Evolutionary conservation across 2,797 vertebrate species (phyloP), one percentile per base, ranked within the genome.

Genomic region (Peromyscus nudipes): DNA sequence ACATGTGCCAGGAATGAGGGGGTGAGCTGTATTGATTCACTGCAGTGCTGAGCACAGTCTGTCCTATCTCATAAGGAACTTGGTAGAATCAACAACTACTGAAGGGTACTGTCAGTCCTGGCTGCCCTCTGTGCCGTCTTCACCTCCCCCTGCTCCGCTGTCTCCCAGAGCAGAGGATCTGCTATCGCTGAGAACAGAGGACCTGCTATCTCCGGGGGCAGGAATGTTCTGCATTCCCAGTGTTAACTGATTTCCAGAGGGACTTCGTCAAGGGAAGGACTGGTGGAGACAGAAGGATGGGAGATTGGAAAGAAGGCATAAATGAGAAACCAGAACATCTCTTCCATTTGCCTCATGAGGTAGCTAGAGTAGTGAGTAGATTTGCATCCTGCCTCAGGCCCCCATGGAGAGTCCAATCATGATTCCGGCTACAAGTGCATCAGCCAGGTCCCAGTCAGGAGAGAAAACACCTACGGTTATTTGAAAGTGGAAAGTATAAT

Each of bases 1-100:
- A 55, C 37, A 5, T 83, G 16, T 76, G 84, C 25, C 4, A 7
- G 31, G 13, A 14, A 79, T 29, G 31, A 2, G 25, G 9, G 12
- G 3, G 19, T 49, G 11, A 25, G 6, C 11, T 57, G n/a, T 65
- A 81, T 89, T 95, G 57, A 77, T 82, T 91, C 82, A 86, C 60
- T 79, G 81, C 71, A 84, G 69, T 94, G 16, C 73, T 62, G 31
- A 96, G 75, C 49, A 94, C 5, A 73, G 25, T 60, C 85, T 77
- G 17, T 71, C 14, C 60, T 23, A 43, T 76, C 79, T 95, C 31
- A 16, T 43, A 29, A 71, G 43, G 86, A 87, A 34, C 77, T 62
- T 52, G 43, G 31, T 57, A 88, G 86, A 37, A 57, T 82, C 62
- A 81, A 21, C 52, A 87, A 52, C 67, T 67, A 29, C 9, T 62